Evolutionary conservation across 2,113 vertebrate genomes (phyloP).

Genomic region (Callospermophilus lateralis): DNA sequence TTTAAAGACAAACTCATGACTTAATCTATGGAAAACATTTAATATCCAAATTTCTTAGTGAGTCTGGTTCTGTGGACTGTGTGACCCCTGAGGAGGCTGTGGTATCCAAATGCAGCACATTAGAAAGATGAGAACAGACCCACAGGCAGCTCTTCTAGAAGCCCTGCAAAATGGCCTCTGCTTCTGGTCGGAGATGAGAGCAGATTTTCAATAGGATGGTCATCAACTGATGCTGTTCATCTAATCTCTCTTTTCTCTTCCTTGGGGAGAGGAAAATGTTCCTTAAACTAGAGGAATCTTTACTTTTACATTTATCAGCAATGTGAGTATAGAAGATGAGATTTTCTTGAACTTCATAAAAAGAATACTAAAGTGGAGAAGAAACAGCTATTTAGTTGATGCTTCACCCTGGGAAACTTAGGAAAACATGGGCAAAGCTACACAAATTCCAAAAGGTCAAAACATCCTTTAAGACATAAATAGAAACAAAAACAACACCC

Average conservation of each 20-base stretch:
- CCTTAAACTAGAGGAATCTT: background rate
- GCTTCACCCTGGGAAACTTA: slow-evolving; percentile 2
- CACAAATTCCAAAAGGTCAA: background rate
- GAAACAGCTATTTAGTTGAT: background rate
- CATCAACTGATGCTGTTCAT: background rate
- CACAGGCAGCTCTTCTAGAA: background rate
- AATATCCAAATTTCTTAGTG: background rate
- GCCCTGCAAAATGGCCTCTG: no score
- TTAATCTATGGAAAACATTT: background rate
- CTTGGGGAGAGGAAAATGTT: background rate
- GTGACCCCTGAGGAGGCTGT: background rate
- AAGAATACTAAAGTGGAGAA: background rate
- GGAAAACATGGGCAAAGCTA: background rate
- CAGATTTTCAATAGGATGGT: background rate
- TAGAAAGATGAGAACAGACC: background rate
- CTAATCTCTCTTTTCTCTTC: background rate
- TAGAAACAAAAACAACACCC: background rate
- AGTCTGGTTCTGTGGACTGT: background rate
- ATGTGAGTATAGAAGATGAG: background rate
- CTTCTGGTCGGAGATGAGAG: background rate
- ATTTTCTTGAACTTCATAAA: slow-evolving; percentile 19
- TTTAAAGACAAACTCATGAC: background rate
- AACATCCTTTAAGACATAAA: background rate
- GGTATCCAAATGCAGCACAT: background rate
- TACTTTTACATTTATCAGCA: background rate